A percentile compares a stretch with the other conserved stretches of the same genome.
Evolutionary conservation across 2,888 invertebrate genomes (phyloP).

Genomic region (Lepidochrysops patricia): DNA sequence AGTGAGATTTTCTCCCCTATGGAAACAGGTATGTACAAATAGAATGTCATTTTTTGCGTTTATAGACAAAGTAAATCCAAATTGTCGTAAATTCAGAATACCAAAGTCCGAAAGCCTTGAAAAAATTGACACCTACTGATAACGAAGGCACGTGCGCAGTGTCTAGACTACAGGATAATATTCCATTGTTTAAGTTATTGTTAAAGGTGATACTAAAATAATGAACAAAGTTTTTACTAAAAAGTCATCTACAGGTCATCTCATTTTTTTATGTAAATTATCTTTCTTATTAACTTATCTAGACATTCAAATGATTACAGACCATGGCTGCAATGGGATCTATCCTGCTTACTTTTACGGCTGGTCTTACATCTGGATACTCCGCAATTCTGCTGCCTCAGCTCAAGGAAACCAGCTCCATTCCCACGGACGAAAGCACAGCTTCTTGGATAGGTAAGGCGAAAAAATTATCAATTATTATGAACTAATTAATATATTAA

Average conservation of each 20-base stretch:
- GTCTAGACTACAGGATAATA: background rate
- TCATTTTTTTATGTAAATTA: background rate
- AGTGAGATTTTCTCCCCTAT: constrained; percentile 56
- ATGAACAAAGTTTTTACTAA: background rate
- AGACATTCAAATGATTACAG: too few relatives aligned
- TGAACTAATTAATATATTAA: too few relatives aligned
- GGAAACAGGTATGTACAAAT: constrained; percentile 60
- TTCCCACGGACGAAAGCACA: constrained; percentile 59
- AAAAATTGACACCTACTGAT: background rate
- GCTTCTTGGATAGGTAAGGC: constrained; percentile 76
- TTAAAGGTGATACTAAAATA: background rate
- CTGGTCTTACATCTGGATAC: constrained; percentile 77
- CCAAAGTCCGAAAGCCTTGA: background rate
- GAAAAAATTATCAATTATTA: too few relatives aligned
- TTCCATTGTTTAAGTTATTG: background rate
- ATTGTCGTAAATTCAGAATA: background rate
- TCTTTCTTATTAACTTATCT: background rate
- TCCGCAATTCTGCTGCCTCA: constrained; percentile 78
- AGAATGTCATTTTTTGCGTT: background rate
- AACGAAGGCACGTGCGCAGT: background rate
- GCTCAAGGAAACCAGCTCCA: constrained; percentile 52
- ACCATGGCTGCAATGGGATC: constrained; percentile 71
- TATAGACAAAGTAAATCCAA: background rate
- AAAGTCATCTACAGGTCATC: background rate
- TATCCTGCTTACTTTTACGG: constrained; percentile 69